Conservation (phyloP, 2,113 vertebrate species). For the Setophaga coronata region DNA sequence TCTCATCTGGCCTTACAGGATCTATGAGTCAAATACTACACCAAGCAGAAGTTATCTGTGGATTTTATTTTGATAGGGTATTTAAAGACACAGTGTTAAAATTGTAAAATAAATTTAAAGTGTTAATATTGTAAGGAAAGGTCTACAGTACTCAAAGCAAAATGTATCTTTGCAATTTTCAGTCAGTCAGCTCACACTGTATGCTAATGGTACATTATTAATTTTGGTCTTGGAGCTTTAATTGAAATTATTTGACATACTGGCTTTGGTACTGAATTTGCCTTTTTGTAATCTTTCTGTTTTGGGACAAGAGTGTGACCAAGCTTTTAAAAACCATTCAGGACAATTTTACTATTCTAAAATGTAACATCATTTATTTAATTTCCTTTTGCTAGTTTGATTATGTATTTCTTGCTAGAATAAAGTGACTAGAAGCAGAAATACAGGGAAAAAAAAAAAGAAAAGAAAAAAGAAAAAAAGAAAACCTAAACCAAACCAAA, state of each 20-base stretch:
- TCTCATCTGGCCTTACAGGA: neutral
- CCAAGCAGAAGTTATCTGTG: neutral
- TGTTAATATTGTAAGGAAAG: neutral
- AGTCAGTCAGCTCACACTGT: neutral
- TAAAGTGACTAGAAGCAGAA: neutral
- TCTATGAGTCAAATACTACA: neutral
- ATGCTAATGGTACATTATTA: neutral
- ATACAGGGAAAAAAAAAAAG: accelerated
- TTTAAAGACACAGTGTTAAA: neutral
- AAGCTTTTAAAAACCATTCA: neutral
- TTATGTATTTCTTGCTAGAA: neutral
- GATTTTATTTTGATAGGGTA: constrained; percentile 1
- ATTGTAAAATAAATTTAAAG: neutral
- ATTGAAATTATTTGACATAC: neutral
- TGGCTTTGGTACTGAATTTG: neutral
- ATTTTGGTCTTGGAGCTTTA: neutral
- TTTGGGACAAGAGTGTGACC: neutral
- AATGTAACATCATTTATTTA: neutral
- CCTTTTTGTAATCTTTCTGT: neutral
- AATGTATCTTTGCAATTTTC: neutral
- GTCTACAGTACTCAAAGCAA: neutral
- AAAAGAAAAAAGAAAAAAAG: too few species aligned
- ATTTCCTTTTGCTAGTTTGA: neutral
- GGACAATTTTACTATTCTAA: neutral
- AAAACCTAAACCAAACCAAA: neutral